Base-by-base conservation (phyloP, 1,140 invertebrate species). In the Rhizoglyphus robini region DNA sequence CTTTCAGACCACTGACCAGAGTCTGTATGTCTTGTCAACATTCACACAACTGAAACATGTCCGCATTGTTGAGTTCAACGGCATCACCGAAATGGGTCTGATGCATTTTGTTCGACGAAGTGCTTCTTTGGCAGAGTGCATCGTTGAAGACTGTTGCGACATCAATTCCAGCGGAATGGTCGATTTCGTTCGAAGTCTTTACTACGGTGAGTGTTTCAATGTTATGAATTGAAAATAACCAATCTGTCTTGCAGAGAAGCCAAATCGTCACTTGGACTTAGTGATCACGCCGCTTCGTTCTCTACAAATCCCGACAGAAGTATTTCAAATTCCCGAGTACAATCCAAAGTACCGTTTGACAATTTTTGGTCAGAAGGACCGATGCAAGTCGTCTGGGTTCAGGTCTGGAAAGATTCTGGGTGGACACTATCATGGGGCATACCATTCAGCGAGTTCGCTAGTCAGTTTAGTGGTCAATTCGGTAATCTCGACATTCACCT, bases 61-160 rank as follows among this genome's bases (percentile, higher is more conserved):
- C 15, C 1, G n/a, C 11, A 18, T 64, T 3, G 27, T 48, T 20
- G 38, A 30, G 11, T 64, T 64, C 51, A n/a, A 29, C 8, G 1
- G 8, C 20, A 49, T 64, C 18, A 64, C 11, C 41, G 5, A 30
- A 3, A 1, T 1, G 3, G 63, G 47, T 20, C 23, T 64, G 11
- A 25, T 64, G n/a, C 2, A 27, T 1, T n/a, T 57, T 29, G 1
- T 64, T 4, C 11, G 25, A 1, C 15, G 29, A n/a, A 36, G 18
- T 4, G 1, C 1, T 1, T 20, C 41, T 51, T 20, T 64, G 20
- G 29, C 8, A 5, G 8, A 38, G 20, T 51, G 25, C 3, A 27
- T 27, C 4, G 25, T 64, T 3, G 46, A 54, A 3, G 63, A 64
- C 29, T 64, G 63, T 57, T 64, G 41, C 51, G 5, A 64, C 29